These are phyloP conservation scores for Pluvialis apricaria DNA, from an alignment of 2,113 vertebrate species.

Conservation along the genomic window DNA sequence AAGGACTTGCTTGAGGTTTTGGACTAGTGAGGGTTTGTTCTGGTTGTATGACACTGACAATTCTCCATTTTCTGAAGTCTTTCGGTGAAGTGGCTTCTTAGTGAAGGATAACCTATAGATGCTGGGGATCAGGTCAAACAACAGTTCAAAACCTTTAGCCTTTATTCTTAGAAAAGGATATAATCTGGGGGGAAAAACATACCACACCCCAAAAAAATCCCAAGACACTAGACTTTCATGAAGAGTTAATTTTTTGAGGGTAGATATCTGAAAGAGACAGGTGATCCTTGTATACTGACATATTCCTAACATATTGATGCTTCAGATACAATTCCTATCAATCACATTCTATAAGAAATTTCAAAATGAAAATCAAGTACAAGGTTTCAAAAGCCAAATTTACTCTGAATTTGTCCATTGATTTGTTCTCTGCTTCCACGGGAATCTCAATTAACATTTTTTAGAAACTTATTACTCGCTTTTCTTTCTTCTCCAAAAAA, in stretches of 20 bases:
- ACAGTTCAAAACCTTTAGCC: not conserved
- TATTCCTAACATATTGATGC: not conserved
- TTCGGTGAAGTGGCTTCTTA: not conserved
- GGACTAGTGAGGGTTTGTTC: not conserved
- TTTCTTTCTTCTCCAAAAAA: not conserved
- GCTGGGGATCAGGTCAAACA: not conserved
- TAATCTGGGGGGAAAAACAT: not conserved
- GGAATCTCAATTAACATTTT: not conserved
- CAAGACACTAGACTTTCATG: not conserved
- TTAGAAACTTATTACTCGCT: not conserved
- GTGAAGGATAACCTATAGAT: not conserved
- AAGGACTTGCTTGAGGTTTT: not conserved
- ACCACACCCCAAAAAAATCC: not conserved
- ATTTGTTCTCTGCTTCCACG: not conserved
- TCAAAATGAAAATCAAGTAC: not conserved
- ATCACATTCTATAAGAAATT: not conserved
- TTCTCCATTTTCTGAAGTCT: not conserved
- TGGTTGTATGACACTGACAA: not conserved
- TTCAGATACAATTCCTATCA: not conserved
- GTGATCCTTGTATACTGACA: not conserved
- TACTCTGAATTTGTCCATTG: not conserved
- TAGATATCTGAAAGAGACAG: not conserved
- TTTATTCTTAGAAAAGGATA: not conserved
- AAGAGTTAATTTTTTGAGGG: not conserved
- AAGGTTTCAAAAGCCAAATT: not conserved